Conservation (phyloP, 2,797 vertebrate genomes). For the Zalophus californianus region DNA sequence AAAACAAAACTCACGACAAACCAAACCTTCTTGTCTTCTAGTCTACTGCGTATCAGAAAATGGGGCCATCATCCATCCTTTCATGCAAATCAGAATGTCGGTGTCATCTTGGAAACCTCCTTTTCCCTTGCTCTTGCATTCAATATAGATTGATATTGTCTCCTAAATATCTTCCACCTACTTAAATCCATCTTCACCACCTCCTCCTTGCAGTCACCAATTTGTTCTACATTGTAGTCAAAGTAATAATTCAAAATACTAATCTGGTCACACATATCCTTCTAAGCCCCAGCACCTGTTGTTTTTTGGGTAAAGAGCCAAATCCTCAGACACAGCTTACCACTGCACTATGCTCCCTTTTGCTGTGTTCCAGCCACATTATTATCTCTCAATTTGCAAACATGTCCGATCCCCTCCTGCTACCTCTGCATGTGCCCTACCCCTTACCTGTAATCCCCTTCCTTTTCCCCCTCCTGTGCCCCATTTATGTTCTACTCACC, state of each 20-base stretch:
- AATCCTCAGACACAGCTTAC: neutral
- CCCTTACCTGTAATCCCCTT: neutral
- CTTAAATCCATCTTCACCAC: neutral
- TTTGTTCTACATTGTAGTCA: neutral
- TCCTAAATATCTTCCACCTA: neutral
- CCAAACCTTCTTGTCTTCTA: neutral
- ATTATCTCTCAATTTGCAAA: neutral
- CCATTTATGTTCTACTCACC: neutral
- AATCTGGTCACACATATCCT: too few relatives aligned
- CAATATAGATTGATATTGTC: neutral
- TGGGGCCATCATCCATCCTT: neutral
- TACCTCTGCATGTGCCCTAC: rapidly evolving
- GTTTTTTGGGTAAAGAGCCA: neutral
- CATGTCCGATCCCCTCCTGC: neutral
- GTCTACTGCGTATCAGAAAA: neutral
- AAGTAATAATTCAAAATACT: neutral
- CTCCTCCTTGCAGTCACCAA: neutral
- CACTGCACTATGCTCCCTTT: rapidly evolving
- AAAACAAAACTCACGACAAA: neutral
- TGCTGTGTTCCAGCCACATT: neutral
- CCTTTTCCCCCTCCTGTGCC: too few relatives aligned
- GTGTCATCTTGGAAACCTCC: neutral
- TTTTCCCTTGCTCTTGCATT: neutral
- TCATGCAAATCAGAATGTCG: neutral
- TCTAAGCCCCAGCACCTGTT: neutral